These are phyloP conservation scores for Macrobrachium nipponense DNA, from an alignment of 1,140 invertebrate species.

Conservation along the genomic window DNA sequence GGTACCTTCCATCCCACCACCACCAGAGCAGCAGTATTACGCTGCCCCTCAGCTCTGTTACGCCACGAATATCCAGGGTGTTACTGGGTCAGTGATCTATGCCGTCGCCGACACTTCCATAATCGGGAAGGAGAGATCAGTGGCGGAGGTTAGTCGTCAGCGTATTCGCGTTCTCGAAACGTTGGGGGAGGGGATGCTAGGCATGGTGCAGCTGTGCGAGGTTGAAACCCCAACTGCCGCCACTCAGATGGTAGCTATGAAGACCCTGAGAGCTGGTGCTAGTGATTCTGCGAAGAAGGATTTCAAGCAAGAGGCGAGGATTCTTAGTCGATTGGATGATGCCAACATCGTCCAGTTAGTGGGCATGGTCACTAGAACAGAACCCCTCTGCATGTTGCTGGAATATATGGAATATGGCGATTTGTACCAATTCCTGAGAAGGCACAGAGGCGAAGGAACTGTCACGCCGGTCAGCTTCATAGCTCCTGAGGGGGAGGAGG, in stretches of 20 bases:
- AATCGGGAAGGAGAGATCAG: slow-evolving; percentile 63
- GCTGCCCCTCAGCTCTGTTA: slow-evolving; percentile 54
- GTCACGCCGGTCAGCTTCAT: slow-evolving; percentile 49
- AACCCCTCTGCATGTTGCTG: slow-evolving; percentile 64
- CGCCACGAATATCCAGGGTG: slow-evolving; percentile 69
- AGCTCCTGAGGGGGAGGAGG: slow-evolving; percentile 71
- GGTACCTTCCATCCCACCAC: slow-evolving; percentile 46
- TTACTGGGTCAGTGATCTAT: slow-evolving; percentile 71
- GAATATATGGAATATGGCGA: slow-evolving; percentile 64
- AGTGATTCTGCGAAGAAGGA: slow-evolving; percentile 70
- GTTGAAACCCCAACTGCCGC: slow-evolving; percentile 64
- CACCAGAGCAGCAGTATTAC: slow-evolving; percentile 54
- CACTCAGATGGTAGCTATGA: slow-evolving; percentile 69
- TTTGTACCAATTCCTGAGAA: slow-evolving; percentile 70
- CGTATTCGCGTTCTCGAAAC: slow-evolving; percentile 82
- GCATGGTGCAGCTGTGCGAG: slow-evolving; percentile 73
- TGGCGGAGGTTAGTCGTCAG: slow-evolving; percentile 80
- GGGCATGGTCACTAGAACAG: slow-evolving; percentile 60
- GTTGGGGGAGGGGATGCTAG: slow-evolving; percentile 83
- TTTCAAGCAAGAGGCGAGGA: slow-evolving; percentile 70
- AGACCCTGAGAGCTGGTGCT: slow-evolving; percentile 69
- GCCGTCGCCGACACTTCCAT: slow-evolving; percentile 67
- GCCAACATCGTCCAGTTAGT: slow-evolving; percentile 66
- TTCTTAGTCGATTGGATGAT: slow-evolving; percentile 71
- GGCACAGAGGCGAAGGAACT: slow-evolving; percentile 78